Conservation (phyloP, 1,140 invertebrate genomes). For the Drosophila pseudoobscura region DNA sequence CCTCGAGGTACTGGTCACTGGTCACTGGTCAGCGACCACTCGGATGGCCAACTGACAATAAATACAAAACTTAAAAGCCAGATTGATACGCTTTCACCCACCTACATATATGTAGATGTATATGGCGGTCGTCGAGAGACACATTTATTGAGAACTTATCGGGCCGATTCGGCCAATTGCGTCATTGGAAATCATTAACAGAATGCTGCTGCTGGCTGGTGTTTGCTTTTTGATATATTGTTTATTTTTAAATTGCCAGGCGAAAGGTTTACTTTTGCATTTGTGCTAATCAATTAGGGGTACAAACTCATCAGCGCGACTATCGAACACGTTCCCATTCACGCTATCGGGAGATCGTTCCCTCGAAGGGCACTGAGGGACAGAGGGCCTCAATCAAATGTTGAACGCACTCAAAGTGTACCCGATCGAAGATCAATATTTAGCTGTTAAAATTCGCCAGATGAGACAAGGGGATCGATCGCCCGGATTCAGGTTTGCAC, state of each 20-base stretch:
- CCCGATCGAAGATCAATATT: constrained; percentile 13
- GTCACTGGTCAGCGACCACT: constrained; percentile 44
- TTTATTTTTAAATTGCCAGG: constrained; percentile 35
- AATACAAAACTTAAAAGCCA: constrained; percentile 34
- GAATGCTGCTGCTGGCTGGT: constrained; percentile 6
- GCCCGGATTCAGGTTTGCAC: constrained; percentile 30
- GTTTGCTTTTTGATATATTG: constrained; percentile 42
- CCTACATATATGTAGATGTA: background rate
- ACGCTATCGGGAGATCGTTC: background rate
- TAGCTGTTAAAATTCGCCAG: constrained; percentile 30
- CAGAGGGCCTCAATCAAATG: too few species aligned
- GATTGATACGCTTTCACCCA: constrained; percentile 47
- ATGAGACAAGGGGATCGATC: background rate
- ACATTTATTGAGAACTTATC: constrained; percentile 51
- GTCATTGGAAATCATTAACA: constrained; percentile 54
- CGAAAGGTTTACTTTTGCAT: constrained; percentile 13
- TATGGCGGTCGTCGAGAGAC: background rate
- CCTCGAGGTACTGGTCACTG: constrained; percentile 43
- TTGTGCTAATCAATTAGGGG: constrained; percentile 14
- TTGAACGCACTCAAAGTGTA: constrained; percentile 2
- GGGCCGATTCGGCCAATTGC: constrained; percentile 48
- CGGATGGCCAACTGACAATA: constrained; percentile 16
- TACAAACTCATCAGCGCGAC: constrained; percentile 3
- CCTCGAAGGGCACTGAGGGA: too few species aligned
- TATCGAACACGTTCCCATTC: background rate